phyloP scores from a whole-genome alignment of 2,797 vertebrate genomes.

The Numenius phaeopus region DNA sequence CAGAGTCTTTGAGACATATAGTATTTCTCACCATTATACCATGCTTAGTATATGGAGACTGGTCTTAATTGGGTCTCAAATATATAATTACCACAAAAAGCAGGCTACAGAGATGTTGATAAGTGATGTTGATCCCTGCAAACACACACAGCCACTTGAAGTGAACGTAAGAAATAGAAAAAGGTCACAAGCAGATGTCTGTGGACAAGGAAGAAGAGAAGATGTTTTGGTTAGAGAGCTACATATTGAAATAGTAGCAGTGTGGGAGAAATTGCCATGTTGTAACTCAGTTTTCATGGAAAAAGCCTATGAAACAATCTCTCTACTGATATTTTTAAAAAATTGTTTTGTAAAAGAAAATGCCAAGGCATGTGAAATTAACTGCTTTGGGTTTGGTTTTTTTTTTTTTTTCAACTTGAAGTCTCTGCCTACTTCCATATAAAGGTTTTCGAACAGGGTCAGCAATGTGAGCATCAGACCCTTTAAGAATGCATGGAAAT shows the following conservation, averaged over 20 bases:
- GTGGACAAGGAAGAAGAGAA: neutral
- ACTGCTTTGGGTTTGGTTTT: neutral
- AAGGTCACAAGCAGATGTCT: neutral
- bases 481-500: neutral
- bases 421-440: neutral
- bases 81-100: neutral
- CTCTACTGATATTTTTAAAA: neutral
- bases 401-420: neutral
- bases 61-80: neutral
- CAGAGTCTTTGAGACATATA: neutral
- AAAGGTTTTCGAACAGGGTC: neutral
- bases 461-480: neutral
- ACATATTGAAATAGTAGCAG: neutral
- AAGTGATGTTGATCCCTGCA: neutral
- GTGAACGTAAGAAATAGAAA: neutral
- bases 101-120: neutral
- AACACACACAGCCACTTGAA: neutral
- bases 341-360: neutral
- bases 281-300: neutral
- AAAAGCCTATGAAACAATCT: neutral
- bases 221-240: neutral
- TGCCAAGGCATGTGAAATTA: neutral
- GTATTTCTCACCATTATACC: neutral
- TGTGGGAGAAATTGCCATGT: neutral
- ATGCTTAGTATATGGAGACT: accelerated